Evolutionary conservation across 1,140 invertebrate genomes (phyloP).

Genomic region (Temnothorax longispinosus): DNA sequence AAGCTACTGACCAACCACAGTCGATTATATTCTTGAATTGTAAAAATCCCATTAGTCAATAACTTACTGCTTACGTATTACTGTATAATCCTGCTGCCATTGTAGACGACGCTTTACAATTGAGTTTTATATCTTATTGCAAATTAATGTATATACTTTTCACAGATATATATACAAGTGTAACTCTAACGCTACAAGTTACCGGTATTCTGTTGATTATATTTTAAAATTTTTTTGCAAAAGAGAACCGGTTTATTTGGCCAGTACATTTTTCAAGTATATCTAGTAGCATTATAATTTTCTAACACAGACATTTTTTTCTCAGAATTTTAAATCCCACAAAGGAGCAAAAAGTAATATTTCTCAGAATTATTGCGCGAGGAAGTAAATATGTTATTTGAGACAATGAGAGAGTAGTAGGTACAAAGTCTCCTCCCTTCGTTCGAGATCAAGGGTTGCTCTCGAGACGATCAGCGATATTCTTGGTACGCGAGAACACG

Average conservation of each 20-base stretch:
- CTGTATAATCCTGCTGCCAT: too few species aligned
- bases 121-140: background rate
- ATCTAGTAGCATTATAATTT: background rate
- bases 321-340: background rate
- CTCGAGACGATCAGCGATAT: background rate
- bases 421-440: background rate
- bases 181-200: background rate
- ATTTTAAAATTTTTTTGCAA: background rate
- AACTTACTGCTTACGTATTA: too few species aligned
- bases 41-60: too few species aligned
- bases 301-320: background rate
- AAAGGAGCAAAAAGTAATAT: background rate
- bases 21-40: too few species aligned
- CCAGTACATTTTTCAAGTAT: background rate
- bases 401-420: background rate
- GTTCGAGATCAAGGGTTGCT: background rate
- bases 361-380: background rate
- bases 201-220: background rate
- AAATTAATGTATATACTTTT: background rate
- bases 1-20: too few species aligned
- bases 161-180: background rate
- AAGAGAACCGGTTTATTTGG: background rate
- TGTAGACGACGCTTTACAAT: background rate
- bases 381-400: background rate
- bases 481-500: background rate